These are phyloP conservation scores for Sceloporus undulatus DNA, from an alignment of 2,113 vertebrate genomes.

Conservation along the genomic window DNA sequence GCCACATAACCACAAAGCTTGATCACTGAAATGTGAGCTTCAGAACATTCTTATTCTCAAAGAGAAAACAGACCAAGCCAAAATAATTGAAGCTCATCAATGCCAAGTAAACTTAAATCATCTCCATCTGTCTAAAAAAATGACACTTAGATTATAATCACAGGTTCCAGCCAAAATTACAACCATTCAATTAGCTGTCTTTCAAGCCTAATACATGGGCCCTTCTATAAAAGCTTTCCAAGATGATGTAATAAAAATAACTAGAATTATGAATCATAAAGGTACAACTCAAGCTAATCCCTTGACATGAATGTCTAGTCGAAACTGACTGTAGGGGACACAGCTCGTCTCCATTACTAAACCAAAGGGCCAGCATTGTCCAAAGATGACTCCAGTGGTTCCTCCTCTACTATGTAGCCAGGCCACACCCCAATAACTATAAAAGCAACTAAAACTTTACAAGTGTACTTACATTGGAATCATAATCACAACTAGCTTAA, in stretches of 20 bases:
- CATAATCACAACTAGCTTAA: no score
- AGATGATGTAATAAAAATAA: not conserved
- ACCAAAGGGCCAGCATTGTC: no score
- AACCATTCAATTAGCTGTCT: not conserved
- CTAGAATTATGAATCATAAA: not conserved
- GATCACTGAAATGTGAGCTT: conserved; percentile 2
- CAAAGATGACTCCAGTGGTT: no score
- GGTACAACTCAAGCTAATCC: no score
- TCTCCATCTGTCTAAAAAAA: not conserved
- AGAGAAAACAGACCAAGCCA: not conserved
- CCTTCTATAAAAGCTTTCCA: not conserved
- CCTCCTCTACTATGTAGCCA: no score
- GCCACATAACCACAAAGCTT: not conserved
- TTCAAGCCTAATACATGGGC: not conserved
- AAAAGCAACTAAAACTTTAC: no score
- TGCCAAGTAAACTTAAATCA: not conserved
- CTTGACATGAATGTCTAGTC: no score
- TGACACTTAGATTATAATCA: not conserved
- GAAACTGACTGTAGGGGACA: no score
- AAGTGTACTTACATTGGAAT: no score
- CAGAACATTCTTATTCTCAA: not conserved
- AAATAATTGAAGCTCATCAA: not conserved
- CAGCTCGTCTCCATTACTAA: no score
- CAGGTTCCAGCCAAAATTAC: not conserved
- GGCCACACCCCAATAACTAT: no score